Evolutionary conservation across 1,140 invertebrate genomes (phyloP), one percentile per base, ranked within the genome.

Genomic region (Penaeus chinensis): DNA sequence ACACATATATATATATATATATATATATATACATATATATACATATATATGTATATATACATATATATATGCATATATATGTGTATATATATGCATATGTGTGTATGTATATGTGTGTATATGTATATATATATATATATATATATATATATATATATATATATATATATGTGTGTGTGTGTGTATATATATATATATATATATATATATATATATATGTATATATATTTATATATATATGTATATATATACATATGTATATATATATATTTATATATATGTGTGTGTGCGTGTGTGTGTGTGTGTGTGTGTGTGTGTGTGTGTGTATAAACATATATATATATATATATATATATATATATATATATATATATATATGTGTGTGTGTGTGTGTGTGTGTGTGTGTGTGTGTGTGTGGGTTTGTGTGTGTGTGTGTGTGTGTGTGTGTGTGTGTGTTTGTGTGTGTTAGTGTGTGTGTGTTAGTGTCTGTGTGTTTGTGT

Each of bases 81-180:
- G 24, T 71, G 1, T 71, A 71, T 71, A 71, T 71, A 71, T 71
- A 71, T 71, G 24, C 24, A 71, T 71, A 71, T 71, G 24, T 71
- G 24, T 71, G 24, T 71, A 71, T 71, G 24, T 71, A 71, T 71
- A 71, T 71, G 24, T 71, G 24, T 71, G 8, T 71, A 71, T 71
- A 71, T 71, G 24, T 71, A 71, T 71, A 71, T 71, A 24, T 71
- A 71, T n/a, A 71, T 24, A n/a, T n/a, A 54, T 54, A 54, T 13
- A 54, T 54, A 71, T 71, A 71, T 71, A 71, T 71, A 71, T n/a
- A 71, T 71, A 71, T 71, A 71, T 71, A 71, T 71, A 71, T 71
- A 71, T 71, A 71, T 71, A 71, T 71, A 71, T 24, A 71, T 71
- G n/a, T n/a, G n/a, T 69, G n/a, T 69, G n/a, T 69, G n/a, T 69